These are phyloP conservation scores for Coenobita brevimanus DNA, from an alignment of 1,140 invertebrate genomes.

Conservation along the genomic window DNA sequence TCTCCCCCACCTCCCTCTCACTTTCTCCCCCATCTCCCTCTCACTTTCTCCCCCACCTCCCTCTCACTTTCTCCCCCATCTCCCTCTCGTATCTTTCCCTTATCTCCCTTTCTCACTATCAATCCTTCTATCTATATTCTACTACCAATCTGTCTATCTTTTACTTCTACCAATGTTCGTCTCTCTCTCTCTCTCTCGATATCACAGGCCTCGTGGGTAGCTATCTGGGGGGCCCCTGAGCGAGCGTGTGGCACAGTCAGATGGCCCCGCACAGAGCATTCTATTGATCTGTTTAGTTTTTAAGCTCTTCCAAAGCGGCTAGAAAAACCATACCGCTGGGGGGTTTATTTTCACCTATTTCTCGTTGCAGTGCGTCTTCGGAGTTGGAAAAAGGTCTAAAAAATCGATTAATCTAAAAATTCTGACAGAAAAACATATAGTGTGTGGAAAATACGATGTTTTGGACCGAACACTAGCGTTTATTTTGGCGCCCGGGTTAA, in stretches of 20 bases:
- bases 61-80: no score
- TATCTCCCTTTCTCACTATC: background rate
- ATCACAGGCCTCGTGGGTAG: constrained; percentile 64
- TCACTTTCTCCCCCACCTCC: no score
- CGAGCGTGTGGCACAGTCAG: constrained; percentile 45
- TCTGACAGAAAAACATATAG: background rate
- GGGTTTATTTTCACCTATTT: no score
- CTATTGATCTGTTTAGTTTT: constrained; percentile 68
- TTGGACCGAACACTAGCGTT: constrained; percentile 26
- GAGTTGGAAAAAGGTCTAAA: no score
- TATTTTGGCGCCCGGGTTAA: no score
- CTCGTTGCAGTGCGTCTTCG: no score
- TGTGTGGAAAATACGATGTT: background rate
- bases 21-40: no score
- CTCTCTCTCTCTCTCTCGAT: constrained; percentile 41
- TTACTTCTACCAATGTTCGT: no score
- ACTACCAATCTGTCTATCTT: no score
- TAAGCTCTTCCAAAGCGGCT: constrained; percentile 49
- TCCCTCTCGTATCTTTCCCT: no score
- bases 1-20: no score
- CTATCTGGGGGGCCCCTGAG: constrained; percentile 44
- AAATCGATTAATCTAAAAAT: background rate
- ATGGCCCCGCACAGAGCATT: constrained; percentile 62
- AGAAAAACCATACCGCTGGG: constrained; percentile 62
- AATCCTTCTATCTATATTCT: no score